Evolutionary conservation across 2,888 invertebrate genomes (phyloP).

Genomic region (Linyphia triangularis): DNA sequence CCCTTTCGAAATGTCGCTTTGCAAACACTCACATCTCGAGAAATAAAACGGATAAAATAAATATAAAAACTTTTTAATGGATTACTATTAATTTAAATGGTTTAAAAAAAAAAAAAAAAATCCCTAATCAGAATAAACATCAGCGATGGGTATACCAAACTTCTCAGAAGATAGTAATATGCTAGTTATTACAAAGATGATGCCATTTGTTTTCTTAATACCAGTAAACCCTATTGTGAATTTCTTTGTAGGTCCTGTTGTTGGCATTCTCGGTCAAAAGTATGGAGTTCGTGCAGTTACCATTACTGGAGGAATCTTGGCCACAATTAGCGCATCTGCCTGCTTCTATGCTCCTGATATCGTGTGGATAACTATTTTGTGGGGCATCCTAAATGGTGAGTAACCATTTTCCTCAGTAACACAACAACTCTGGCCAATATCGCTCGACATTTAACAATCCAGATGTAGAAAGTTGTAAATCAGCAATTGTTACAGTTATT

Average conservation of each 20-base stretch:
- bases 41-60: too few relatives aligned
- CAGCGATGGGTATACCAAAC: neutral
- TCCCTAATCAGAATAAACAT: neutral
- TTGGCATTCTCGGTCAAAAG: constrained; percentile 69
- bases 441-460: too few relatives aligned
- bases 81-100: too few relatives aligned
- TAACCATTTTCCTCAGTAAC: too few relatives aligned
- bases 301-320: constrained; percentile 44
- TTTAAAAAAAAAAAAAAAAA: neutral
- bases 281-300: constrained; percentile 51
- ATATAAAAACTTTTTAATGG: too few relatives aligned
- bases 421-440: too few relatives aligned
- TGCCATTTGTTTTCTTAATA: neutral
- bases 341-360: constrained; percentile 61
- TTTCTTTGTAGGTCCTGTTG: constrained; percentile 43
- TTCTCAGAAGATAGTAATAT: neutral
- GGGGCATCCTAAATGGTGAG: constrained; percentile 62
- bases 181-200: neutral
- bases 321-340: constrained; percentile 18
- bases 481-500: too few relatives aligned
- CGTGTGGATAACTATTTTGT: constrained; percentile 45
- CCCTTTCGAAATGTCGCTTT: too few relatives aligned
- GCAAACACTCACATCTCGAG: too few relatives aligned
- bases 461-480: too few relatives aligned
- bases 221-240: too few relatives aligned